Evolutionary conservation across 1,140 invertebrate genomes (phyloP).

Genomic region (Drosophila funebris): DNA sequence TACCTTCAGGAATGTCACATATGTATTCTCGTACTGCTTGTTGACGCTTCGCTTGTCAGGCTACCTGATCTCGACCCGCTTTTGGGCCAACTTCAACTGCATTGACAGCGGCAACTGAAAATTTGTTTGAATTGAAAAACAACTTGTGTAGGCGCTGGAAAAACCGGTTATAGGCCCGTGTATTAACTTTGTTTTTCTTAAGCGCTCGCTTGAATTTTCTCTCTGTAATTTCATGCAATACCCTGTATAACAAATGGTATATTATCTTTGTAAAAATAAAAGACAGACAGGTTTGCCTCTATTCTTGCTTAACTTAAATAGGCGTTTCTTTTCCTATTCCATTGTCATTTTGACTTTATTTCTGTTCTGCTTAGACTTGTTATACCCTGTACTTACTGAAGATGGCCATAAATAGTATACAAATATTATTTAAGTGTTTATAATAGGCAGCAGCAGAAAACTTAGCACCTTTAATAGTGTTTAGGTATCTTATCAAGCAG

Average conservation of each 20-base stretch:
- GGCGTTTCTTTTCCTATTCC: neutral
- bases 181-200: neutral
- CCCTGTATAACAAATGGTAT: neutral
- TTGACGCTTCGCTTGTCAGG: neutral
- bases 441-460: neutral
- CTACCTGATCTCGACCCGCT: conserved; percentile 27
- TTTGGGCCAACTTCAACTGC: conserved; percentile 22
- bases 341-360: neutral
- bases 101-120: neutral
- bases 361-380: neutral
- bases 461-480: neutral
- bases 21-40: neutral
- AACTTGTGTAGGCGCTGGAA: conserved; percentile 15
- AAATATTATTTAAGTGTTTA: neutral
- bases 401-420: neutral
- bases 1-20: conserved; percentile 35
- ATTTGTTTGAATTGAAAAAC: conserved; percentile 13
- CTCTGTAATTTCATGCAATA: neutral
- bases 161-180: conserved; percentile 8
- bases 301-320: neutral
- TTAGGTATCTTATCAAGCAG: neutral
- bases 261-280: neutral
- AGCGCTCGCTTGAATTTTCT: neutral
- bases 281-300: too few species aligned
- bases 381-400: neutral